Evolutionary conservation across 2,113 vertebrate species (phyloP).

Genomic region (Oostethus manadensis): DNA sequence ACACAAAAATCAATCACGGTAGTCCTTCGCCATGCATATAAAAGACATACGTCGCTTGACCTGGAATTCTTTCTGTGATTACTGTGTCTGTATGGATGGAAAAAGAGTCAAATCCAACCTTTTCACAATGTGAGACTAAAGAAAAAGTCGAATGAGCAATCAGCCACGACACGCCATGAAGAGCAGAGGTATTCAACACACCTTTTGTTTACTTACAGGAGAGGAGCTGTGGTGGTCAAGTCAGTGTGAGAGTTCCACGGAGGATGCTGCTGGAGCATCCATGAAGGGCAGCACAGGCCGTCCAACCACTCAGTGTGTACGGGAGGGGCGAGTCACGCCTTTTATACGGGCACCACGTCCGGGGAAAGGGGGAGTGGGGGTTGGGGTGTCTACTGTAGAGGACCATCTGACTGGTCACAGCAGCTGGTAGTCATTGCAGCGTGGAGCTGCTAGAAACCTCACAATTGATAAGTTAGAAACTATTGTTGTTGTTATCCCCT

Average conservation of each 20-base stretch:
- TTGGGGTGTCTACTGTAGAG: conserved; percentile 13
- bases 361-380: conserved; percentile 26
- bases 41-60: not conserved
- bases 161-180: not conserved
- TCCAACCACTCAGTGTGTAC: conserved; percentile 19
- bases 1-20: conserved; percentile 37
- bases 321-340: conserved; percentile 8
- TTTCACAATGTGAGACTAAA: no score
- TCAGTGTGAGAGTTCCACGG: conserved; percentile 39
- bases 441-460: not conserved
- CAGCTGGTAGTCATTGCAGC: conserved; percentile 27
- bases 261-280: conserved; percentile 70
- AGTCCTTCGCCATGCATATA: conserved; percentile 30
- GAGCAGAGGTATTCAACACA: no score
- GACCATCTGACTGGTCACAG: conserved; percentile 31
- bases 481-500: not conserved
- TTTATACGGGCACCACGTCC: conserved; percentile 26
- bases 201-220: conserved; percentile 38
- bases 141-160: conserved; percentile 11
- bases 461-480: not conserved
- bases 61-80: no score
- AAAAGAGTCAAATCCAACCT: not conserved
- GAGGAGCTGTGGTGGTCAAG: conserved; percentile 15
- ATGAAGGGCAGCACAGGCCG: conserved; percentile 55
- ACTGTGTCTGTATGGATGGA: not conserved